Evolutionary conservation across 1,140 invertebrate genomes (phyloP), one percentile per base, ranked within the genome.

Genomic region (Bradysia coprophila): DNA sequence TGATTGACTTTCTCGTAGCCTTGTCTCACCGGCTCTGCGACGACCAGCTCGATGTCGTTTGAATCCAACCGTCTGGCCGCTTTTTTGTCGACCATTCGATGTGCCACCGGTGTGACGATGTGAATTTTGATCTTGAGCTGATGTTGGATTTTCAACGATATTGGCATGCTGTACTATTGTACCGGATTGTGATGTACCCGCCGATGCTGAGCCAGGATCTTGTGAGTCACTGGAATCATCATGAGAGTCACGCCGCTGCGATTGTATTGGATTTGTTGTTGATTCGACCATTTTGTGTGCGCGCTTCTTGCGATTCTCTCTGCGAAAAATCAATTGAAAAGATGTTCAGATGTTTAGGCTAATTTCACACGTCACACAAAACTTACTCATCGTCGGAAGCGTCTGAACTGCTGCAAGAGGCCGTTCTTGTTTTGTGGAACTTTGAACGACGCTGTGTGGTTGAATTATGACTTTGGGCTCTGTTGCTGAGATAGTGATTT

Each of bases 331-430:
- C n/a, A n/a, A n/a, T n/a, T n/a, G n/a, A n/a, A n/a, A n/a, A n/a
- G n/a, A n/a, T n/a, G n/a, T n/a, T n/a, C n/a, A n/a, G n/a, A n/a
- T n/a, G n/a, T n/a, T n/a, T n/a, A n/a, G n/a, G n/a, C n/a, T n/a
- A n/a, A n/a, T n/a, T n/a, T n/a, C n/a, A n/a, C n/a, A n/a, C n/a
- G n/a, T n/a, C n/a, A n/a, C n/a, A n/a, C n/a, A n/a, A n/a, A n/a
- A n/a, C n/a, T n/a, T 80, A 82, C 51, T 92, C 88, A 58, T 91
- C 87, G 57, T 93, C 88, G 38, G 84, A 89, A 4, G 87, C 81
- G 55, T 90, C 86, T 0, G 87, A 91, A 39, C 84, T 85, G 48
- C 83, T 86, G 53, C 87, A 89, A 5, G 83, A 88, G 2, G 86
- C 80, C 5, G 84, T 86, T 15, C 86, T 67, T 5, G 77, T 73